Base-by-base conservation (phyloP, 92 coral and sea anemone species). In the Epizoanthus ramosus region DNA sequence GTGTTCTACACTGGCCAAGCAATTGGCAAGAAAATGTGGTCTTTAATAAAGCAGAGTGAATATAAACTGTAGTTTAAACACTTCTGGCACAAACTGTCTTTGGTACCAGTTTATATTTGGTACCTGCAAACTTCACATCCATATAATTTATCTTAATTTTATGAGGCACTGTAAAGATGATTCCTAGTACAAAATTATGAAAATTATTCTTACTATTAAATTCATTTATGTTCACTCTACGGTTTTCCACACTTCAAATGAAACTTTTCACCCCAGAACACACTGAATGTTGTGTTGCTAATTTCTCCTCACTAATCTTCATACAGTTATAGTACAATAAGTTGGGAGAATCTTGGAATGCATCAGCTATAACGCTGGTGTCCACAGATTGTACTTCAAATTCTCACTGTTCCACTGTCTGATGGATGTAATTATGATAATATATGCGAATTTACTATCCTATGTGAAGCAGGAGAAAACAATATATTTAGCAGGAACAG, bases 101-200 rank as follows among this genome's bases (percentile, higher is more conserved):
- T 12, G 82, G 82, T 77, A 77, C 82, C 82, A 43, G 82, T 41
- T 16, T 0, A 12, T n/a, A 58, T 39, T 69, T 41, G 82, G 71
- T 77, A 77, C 82, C 82, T 77, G 82, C 58, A 60, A 17, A 61
- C 15, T 19, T 61, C 45, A 28, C 57, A 57, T 3, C 57, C 54
- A 22, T 54, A 8, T 17, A n/a, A n/a, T n/a, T n/a, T n/a, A 39
- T 41, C 17, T 25, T 45, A 35, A 57, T 5, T 6, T 63, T 10
- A 53, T 31, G 0, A 14, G 37, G 31, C 0, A 28, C 31, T 28
- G 31, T 28, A 28, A 28, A 28, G 31, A 28, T 28, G 2, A 2
- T 47, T 8, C 2, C 14, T 47, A 47, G 14, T 24, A 15, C 22
- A 63, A 64, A 12, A 8, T 23, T 25, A 10, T 33, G 24, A 2